Percentiles rank a stretch among this genome's conserved stretches.
phyloP scores from a whole-genome alignment of 2,797 vertebrate species.

The Tangara arthus region DNA sequence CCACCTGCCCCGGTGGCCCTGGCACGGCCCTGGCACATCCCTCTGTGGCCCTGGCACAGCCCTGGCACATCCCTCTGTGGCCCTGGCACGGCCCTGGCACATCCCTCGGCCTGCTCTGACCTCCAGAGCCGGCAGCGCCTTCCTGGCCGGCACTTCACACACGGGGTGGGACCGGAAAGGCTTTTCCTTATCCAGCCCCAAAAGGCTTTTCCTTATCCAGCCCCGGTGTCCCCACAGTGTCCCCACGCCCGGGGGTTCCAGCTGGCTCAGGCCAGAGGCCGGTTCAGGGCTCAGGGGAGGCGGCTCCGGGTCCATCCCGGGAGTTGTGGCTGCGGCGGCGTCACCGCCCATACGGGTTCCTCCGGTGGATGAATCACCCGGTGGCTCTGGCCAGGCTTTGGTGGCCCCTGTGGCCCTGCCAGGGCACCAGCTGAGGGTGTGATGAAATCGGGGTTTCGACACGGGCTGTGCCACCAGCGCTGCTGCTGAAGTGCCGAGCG shows the following conservation, averaged over 20 bases:
- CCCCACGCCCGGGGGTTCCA: rapidly evolving
- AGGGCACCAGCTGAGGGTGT: background rate
- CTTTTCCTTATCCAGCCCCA: background rate
- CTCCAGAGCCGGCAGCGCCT: background rate
- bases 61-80: background rate
- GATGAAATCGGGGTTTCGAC: conserved; percentile 60
- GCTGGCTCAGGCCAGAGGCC: background rate
- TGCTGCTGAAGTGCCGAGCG: background rate
- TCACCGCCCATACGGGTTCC: conserved; percentile 24
- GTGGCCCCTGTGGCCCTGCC: background rate
- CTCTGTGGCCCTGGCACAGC: background rate
- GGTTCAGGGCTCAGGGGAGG: rapidly evolving
- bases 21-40: background rate
- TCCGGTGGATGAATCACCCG: background rate
- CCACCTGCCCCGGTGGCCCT: background rate
- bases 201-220: background rate
- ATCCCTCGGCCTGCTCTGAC: background rate
- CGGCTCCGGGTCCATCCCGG: rapidly evolving
- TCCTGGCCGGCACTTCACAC: background rate
- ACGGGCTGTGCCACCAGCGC: background rate
- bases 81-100: background rate
- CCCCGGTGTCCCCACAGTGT: background rate
- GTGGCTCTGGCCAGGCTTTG: background rate
- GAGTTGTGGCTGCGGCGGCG: background rate
- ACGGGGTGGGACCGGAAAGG: background rate